These are phyloP conservation scores for Mormyrus proboscirostris DNA, from an alignment of 2,797 vertebrate genomes.

Conservation along the genomic window DNA sequence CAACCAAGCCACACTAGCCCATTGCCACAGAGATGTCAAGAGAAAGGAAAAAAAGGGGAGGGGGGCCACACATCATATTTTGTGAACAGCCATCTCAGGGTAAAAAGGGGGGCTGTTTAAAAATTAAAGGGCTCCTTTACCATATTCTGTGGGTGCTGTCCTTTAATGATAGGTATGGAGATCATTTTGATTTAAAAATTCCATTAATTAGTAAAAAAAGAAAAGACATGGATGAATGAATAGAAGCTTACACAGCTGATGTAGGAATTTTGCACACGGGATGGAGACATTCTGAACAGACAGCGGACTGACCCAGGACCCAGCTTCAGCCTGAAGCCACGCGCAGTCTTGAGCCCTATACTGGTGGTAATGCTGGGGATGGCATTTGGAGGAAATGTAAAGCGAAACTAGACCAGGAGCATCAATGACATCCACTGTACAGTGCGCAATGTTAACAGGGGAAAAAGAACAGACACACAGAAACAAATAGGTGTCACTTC, in stretches of 20 bases:
- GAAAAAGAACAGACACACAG: conserved; percentile 42
- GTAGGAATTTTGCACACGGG: background rate
- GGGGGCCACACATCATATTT: background rate
- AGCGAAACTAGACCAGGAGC: conserved; percentile 27
- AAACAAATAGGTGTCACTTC: conserved; percentile 52
- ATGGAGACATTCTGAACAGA: background rate
- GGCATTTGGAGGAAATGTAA: background rate
- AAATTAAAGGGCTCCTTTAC: background rate
- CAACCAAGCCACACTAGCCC: background rate
- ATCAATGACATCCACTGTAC: conserved; percentile 61
- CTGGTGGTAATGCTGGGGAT: background rate
- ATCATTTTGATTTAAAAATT: background rate
- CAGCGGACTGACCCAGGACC: background rate
- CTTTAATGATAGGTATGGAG: background rate
- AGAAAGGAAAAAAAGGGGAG: background rate
- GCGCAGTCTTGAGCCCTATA: background rate
- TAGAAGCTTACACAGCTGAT: background rate
- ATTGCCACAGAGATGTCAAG: background rate
- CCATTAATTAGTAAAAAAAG: background rate
- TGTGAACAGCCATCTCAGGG: background rate
- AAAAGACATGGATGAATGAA: background rate
- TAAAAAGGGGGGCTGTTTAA: background rate
- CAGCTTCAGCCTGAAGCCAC: background rate
- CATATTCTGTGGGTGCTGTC: background rate
- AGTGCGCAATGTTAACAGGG: conserved; percentile 58